Evolutionary conservation across 2,113 vertebrate species (phyloP).

Genomic region (Larimichthys crocea): DNA sequence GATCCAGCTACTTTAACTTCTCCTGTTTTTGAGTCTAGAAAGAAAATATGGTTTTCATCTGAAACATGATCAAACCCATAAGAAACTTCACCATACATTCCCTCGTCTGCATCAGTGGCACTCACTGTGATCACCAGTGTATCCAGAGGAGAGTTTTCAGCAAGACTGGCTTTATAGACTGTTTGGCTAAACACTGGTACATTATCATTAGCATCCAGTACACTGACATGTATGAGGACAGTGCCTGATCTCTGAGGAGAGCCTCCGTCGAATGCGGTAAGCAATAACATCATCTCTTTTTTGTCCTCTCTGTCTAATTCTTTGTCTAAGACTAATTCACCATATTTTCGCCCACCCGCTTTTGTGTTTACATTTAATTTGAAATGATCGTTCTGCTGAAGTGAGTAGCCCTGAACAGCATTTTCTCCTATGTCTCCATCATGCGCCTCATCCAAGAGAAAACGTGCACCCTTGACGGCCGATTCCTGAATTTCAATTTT

Average conservation of each 20-base stretch:
- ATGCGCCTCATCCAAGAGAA: conserved; percentile 73
- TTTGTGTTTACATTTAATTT: conserved; percentile 67
- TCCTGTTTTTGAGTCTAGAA: conserved; percentile 76
- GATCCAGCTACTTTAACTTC: conserved; percentile 69
- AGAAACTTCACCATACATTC: conserved; percentile 71
- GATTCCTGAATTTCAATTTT: no score
- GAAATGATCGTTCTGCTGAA: conserved; percentile 80
- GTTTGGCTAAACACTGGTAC: conserved; percentile 70
- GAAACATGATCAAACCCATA: conserved; percentile 80
- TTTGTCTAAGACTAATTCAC: conserved; percentile 69
- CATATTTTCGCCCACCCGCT: conserved; percentile 69
- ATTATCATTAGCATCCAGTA: conserved; percentile 80
- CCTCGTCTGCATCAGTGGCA: conserved; percentile 84
- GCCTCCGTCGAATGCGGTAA: conserved; percentile 75
- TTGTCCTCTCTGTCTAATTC: conserved; percentile 67
- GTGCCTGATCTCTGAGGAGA: conserved; percentile 72
- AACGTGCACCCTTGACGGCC: no score
- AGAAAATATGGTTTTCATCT: conserved; percentile 67
- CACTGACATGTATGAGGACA: conserved; percentile 64
- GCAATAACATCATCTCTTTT: conserved; percentile 14
- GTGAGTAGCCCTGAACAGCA: conserved; percentile 76
- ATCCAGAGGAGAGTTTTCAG: conserved; percentile 62
- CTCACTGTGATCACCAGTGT: conserved; percentile 71
- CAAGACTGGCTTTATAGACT: conserved; percentile 65
- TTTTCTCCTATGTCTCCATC: conserved; percentile 85